These are phyloP conservation scores for Myotis lucifugus DNA, from an alignment of 2,113 vertebrate species.

Conservation along the genomic window DNA sequence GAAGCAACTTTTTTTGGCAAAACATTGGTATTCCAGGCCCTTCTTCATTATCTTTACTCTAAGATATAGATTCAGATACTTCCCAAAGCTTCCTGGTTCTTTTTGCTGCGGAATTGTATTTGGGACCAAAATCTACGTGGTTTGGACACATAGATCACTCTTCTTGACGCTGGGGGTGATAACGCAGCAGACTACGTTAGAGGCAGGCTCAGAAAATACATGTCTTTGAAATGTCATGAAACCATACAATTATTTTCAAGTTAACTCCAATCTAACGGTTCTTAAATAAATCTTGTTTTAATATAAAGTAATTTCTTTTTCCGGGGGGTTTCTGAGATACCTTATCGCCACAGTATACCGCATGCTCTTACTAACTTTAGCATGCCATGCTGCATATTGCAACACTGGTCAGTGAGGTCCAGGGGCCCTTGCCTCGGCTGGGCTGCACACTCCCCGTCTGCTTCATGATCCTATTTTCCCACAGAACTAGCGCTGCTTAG, in stretches of 20 bases:
- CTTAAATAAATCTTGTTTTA: neutral
- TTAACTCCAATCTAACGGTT: neutral
- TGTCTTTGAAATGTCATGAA: neutral
- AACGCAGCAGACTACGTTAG: neutral
- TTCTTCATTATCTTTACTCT: neutral
- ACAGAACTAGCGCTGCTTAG: neutral
- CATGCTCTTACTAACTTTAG: neutral
- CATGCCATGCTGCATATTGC: neutral
- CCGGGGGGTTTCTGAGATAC: neutral
- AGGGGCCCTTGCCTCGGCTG: neutral
- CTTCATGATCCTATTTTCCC: neutral
- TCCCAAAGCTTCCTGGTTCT: neutral
- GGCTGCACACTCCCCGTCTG: fast-evolving
- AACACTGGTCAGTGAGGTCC: neutral
- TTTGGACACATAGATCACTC: neutral
- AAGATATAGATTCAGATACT: neutral
- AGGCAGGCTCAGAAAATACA: neutral
- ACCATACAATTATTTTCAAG: neutral
- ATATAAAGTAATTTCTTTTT: neutral
- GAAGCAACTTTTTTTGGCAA: neutral
- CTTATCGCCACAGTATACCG: neutral
- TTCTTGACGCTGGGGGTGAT: neutral
- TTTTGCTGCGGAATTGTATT: neutral
- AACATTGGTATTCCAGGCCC: neutral
- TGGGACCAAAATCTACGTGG: neutral